Evolutionary conservation across 2,797 vertebrate species (phyloP), one percentile per base, ranked within the genome.

Genomic region (Microcaecilia unicolor): DNA sequence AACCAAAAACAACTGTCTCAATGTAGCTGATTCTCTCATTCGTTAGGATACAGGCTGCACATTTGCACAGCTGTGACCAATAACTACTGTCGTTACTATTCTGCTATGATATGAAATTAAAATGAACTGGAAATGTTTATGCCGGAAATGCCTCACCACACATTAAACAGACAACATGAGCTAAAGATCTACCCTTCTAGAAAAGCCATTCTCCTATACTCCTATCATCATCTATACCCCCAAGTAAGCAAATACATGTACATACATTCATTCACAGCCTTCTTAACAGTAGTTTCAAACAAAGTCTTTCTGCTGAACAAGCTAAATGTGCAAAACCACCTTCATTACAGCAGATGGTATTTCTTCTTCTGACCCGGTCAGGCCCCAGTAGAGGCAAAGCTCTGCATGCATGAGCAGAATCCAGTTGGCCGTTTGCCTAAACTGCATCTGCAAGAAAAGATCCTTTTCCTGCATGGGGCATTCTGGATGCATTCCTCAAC

Each of bases 41-140:
- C 56, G 65, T 45, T 50, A 34, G 53, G 51, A 56, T 67, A 27
- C 43, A 18, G 37, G 58, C 37, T 49, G 52, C 53, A 62, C 49
- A 57, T 67, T 30, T 26, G 4, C 0, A 61, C 70, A 80, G 61
- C 68, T 76, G 70, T 0, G 58, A 51, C 54, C 60, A 72, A 74
- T 75, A 58, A 70, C 25, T 6, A 25, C 43, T 61, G 61, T 58
- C 69, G 64, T 62, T 64, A 47, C 53, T 48, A 48, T 62, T 72
- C 57, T 58, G 24, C 45, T 28, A 10, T 5, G 23, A 61, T 59
- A 50, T 51, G 60, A 67, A 72, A 64, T 64, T 31, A 64, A 67
- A 77, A 70, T 24, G 65, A 61, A 69, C 33, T 69, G 49, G 67
- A 68, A 76, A 64, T 63, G 54, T 73, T 74, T 70, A 54, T 32